These are phyloP conservation scores for Hydraecia micacea DNA, from an alignment of 2,888 invertebrate species.

Conservation along the genomic window DNA sequence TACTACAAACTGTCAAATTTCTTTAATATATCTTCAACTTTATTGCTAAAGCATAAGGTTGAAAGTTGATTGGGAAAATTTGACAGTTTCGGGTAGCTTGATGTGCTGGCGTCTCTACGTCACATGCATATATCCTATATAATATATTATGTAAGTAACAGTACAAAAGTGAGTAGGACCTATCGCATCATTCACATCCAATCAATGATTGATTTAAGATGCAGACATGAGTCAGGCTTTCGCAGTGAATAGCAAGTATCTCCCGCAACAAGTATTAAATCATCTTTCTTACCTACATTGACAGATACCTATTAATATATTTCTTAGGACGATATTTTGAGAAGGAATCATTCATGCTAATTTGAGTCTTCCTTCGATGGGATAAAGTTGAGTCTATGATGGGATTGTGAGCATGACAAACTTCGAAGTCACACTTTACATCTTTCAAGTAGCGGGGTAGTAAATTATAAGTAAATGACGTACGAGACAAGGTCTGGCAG, in stretches of 20 bases:
- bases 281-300: conserved; percentile 51
- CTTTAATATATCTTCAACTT: too few species aligned
- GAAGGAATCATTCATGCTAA: neutral
- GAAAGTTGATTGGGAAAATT: too few species aligned
- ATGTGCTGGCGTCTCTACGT: too few species aligned
- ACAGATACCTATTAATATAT: conserved; percentile 58
- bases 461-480: conserved; percentile 80
- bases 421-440: conserved; percentile 64
- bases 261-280: conserved; percentile 52
- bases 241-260: conserved; percentile 53
- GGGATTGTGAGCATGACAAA: conserved; percentile 18
- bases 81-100: too few species aligned
- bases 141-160: conserved; percentile 47
- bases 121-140: conserved; percentile 31
- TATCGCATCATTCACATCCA: conserved; percentile 34
- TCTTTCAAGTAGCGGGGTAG: conserved; percentile 72
- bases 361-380: neutral
- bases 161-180: conserved; percentile 33
- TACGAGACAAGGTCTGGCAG: conserved; percentile 67
- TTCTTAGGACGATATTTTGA: conserved; percentile 38
- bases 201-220: conserved; percentile 57
- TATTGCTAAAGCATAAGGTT: too few species aligned
- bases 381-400: conserved; percentile 21
- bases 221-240: conserved; percentile 38
- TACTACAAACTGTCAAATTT: too few species aligned